Percentiles rank a stretch among this genome's conserved stretches.
These are phyloP conservation scores for Eolophus roseicapilla DNA, from an alignment of 2,113 vertebrate species.

Conservation along the genomic window DNA sequence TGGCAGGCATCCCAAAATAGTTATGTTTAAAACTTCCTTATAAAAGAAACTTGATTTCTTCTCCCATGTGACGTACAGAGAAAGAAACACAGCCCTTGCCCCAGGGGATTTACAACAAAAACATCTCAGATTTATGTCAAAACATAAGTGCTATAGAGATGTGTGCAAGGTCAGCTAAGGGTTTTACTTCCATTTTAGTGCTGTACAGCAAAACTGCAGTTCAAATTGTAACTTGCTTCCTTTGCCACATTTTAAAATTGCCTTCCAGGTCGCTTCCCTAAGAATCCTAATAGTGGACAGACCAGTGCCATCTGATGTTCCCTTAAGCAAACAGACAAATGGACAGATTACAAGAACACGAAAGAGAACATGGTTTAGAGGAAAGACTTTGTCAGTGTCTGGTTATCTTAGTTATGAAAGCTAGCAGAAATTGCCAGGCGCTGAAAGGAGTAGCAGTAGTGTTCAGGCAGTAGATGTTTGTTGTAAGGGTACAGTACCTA, in stretches of 20 bases:
- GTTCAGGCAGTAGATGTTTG: neutral
- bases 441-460: neutral
- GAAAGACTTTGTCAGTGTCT: neutral
- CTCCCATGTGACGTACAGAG: neutral
- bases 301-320: neutral
- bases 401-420: neutral
- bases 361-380: neutral
- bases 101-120: neutral
- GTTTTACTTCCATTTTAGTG: neutral
- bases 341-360: neutral
- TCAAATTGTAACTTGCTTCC: neutral
- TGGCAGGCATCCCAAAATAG: slow-evolving; percentile 5
- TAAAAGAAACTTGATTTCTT: slow-evolving; percentile 13
- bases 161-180: neutral
- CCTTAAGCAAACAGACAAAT: neutral
- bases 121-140: neutral
- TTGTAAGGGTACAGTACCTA: neutral
- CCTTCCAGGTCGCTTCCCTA: neutral
- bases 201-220: neutral
- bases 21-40: neutral
- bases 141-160: neutral
- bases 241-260: neutral
- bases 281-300: neutral
- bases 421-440: neutral
- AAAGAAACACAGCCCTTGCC: neutral